Evolutionary conservation across 2,113 vertebrate species (phyloP), one percentile per base, ranked within the genome.

Genomic region (Cariama cristata): DNA sequence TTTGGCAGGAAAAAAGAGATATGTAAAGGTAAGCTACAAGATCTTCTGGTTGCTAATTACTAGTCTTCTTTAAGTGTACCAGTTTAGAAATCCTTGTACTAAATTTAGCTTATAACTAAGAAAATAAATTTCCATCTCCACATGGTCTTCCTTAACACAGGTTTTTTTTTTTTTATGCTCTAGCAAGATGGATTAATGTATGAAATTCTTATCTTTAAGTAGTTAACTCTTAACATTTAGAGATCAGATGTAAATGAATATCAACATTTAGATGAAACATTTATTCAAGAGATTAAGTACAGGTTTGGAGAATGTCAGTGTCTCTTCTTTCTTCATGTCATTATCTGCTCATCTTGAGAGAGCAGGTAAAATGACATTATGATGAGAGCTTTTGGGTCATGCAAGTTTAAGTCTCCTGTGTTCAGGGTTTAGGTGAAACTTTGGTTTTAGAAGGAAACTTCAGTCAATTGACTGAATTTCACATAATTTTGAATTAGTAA

Each of bases 11-110:
- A 93, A 64, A 88, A 83, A 84, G 30, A 49, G 56, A 64, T 72
- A 23, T 16, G 15, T 75, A 63, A 89, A 91, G 80, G 81, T 93
- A 91, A 89, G 56, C 60, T 79, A 38, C 23, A 94, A 75, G 75
- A 86, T 84, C 53, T 77, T 94, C 59, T 68, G 19, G 42, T 85
- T 94, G 32, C 27, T 94, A 76, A 91, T 95, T 94, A 47, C n/a
- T 58, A 68, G 24, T 52, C 30, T 15, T 72, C 73, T 84, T 86
- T 9, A 62, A 67, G 50, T 82, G 40, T 49, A 38, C 6, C 32
- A 49, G 23, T 32, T 74, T 47, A 87, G 62, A 94, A 90, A 50
- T 73, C 28, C 13, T 86, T 50, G 26, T 28, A 30, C 14, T 73
- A 53, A 59, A 52, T 85, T 79, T 91, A 85, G 16, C n/a, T 90